Conservation (phyloP, 2,888 invertebrate species). For the Maniola hyperantus region DNA sequence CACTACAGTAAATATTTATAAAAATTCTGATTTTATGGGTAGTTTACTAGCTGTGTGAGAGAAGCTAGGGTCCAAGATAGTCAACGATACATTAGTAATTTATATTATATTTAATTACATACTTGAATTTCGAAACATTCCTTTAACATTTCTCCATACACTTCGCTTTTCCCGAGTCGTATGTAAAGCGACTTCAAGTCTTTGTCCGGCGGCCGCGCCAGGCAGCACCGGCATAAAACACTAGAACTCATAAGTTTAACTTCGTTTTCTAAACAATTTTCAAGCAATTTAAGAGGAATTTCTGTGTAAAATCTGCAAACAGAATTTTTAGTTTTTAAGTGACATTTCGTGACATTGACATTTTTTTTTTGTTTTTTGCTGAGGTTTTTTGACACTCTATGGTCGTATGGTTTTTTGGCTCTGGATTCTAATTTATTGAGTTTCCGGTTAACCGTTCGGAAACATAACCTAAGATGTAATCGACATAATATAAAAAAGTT, state of each 20-base stretch:
- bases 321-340: background rate
- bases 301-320: background rate
- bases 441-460: background rate
- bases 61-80: background rate
- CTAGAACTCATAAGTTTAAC: slow-evolving; percentile 16
- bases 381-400: background rate
- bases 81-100: background rate
- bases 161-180: slow-evolving; percentile 58
- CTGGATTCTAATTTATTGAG: background rate
- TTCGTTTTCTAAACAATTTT: background rate
- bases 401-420: background rate
- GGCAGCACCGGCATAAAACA: slow-evolving; percentile 52
- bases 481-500: background rate
- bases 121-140: slow-evolving; percentile 75
- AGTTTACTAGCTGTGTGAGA: background rate
- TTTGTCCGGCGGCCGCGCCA: slow-evolving; percentile 65
- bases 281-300: background rate
- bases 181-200: slow-evolving; percentile 58
- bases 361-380: background rate
- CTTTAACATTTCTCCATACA: slow-evolving; percentile 69
- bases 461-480: background rate
- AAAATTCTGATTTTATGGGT: background rate
- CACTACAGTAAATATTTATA: too few relatives aligned
- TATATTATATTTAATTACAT: slow-evolving; percentile 40
- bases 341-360: slow-evolving; percentile 14